A percentile compares a stretch with the other conserved stretches of the same genome.
phyloP scores from a whole-genome alignment of 2,888 invertebrate species.

The Hydriomena furcata region DNA sequence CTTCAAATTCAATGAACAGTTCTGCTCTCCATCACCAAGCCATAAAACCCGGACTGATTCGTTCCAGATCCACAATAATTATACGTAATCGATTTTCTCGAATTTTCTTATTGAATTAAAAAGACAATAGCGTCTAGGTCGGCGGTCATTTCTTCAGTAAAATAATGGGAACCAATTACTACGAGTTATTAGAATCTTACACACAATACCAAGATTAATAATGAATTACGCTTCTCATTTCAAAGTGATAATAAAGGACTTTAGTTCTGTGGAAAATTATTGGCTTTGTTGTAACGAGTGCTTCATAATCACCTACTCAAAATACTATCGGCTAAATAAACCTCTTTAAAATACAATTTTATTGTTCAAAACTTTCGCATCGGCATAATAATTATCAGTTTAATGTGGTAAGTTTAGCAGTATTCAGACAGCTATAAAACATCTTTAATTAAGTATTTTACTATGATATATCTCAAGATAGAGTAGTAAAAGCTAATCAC shows the following conservation, averaged over 20 bases:
- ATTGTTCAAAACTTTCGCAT: too few species aligned
- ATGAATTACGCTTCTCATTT: conserved; percentile 4
- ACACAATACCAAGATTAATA: conserved; percentile 15
- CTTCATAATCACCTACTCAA: too few species aligned
- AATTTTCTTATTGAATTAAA: conserved; percentile 20
- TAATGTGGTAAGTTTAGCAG: too few species aligned
- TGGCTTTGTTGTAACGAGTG: too few species aligned
- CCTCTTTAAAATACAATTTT: too few species aligned
- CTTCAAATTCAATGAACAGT: not conserved
- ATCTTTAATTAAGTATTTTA: too few species aligned
- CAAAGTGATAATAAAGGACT: conserved; percentile 1
- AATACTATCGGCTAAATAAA: too few species aligned
- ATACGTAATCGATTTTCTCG: conserved; percentile 19
- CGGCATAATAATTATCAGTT: too few species aligned
- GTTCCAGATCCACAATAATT: conserved; percentile 25
- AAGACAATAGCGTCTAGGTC: conserved; percentile 19
- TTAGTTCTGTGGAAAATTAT: not conserved
- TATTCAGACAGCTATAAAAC: too few species aligned
- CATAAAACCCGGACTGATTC: conserved; percentile 29
- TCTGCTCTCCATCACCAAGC: not conserved
- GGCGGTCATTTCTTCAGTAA: conserved; percentile 14
- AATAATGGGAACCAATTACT: conserved; percentile 23
- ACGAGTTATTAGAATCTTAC: conserved; percentile 16
- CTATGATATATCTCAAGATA: too few species aligned
- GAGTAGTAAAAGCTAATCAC: too few species aligned